phyloP scores from a whole-genome alignment of 1,140 invertebrate genomes.

The Glossosoma conforme region DNA sequence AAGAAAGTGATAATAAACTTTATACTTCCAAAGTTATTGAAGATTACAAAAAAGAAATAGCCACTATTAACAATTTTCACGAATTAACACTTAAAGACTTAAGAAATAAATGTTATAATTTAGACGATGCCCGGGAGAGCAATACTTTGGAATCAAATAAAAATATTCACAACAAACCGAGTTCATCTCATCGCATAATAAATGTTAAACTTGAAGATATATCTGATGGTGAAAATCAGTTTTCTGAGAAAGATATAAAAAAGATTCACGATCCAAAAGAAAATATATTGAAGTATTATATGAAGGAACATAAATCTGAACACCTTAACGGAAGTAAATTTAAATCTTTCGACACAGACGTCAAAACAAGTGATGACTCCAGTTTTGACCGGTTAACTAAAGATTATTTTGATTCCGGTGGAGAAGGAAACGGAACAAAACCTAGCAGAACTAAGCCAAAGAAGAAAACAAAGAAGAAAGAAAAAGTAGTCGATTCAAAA shows the following conservation, averaged over 20 bases:
- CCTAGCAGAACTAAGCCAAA: conserved; percentile 5
- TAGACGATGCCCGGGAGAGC: background rate
- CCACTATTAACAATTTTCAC: conserved; percentile 47
- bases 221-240: background rate
- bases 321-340: conserved; percentile 6
- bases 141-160: background rate
- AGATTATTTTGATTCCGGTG: conserved; percentile 6
- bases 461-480: conserved; percentile 22
- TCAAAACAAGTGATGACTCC: background rate
- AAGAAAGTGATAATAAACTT: conserved; percentile 43
- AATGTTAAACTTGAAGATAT: background rate
- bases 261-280: background rate
- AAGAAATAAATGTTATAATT: conserved; percentile 31
- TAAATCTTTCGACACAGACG: conserved; percentile 6
- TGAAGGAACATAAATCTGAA: conserved; percentile 2
- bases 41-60: conserved; percentile 49
- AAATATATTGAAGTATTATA: conserved; percentile 2
- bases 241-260: background rate
- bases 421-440: conserved; percentile 4
- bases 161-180: background rate
- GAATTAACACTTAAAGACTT: conserved; percentile 48
- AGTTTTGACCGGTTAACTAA: conserved; percentile 13
- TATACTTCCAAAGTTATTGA: conserved; percentile 50
- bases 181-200: background rate
- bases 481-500: background rate